Evolutionary conservation across 1,140 invertebrate species (phyloP).

Genomic region (Choristoneura fumiferana): DNA sequence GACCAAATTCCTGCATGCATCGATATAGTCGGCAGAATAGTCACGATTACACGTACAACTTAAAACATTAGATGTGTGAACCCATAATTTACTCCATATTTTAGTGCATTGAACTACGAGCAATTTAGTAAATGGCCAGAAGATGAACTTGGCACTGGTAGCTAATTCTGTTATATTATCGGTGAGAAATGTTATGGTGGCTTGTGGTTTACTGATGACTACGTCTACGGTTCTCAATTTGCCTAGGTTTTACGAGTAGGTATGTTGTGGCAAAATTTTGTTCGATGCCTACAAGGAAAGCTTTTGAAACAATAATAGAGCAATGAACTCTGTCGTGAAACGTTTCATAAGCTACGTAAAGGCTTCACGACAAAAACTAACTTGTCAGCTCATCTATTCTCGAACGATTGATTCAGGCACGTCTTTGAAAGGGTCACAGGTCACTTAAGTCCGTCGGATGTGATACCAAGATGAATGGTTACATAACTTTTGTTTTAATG

Average conservation of each 20-base stretch:
- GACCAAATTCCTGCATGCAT: constrained; percentile 64
- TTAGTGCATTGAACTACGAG: constrained; percentile 66
- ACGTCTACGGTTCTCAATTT: constrained; percentile 12
- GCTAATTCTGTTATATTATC: constrained; percentile 50
- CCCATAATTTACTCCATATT: constrained; percentile 71
- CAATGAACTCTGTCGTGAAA: constrained; percentile 21
- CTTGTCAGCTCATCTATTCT: constrained; percentile 21
- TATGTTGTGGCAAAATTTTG: not conserved
- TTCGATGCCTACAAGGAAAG: not conserved
- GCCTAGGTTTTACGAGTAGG: constrained; percentile 9
- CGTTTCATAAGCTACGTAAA: constrained; percentile 15
- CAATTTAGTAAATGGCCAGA: constrained; percentile 64
- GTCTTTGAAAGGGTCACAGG: constrained; percentile 18
- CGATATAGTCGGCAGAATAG: constrained; percentile 52
- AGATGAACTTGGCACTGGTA: constrained; percentile 55
- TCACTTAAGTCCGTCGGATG: not conserved
- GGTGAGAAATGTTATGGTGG: constrained; percentile 34
- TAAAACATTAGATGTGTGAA: constrained; percentile 73
- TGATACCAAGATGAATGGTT: constrained; percentile 9
- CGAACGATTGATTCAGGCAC: constrained; percentile 16
- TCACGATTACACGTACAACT: constrained; percentile 65
- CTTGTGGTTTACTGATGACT: constrained; percentile 42
- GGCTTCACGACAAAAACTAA: constrained; percentile 5
- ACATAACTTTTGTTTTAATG: constrained; percentile 22
- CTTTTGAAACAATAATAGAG: constrained; percentile 10